Evolutionary conservation across 2,888 invertebrate genomes (phyloP), one percentile per base, ranked within the genome.

Genomic region (Megastigmus dorsalis): DNA sequence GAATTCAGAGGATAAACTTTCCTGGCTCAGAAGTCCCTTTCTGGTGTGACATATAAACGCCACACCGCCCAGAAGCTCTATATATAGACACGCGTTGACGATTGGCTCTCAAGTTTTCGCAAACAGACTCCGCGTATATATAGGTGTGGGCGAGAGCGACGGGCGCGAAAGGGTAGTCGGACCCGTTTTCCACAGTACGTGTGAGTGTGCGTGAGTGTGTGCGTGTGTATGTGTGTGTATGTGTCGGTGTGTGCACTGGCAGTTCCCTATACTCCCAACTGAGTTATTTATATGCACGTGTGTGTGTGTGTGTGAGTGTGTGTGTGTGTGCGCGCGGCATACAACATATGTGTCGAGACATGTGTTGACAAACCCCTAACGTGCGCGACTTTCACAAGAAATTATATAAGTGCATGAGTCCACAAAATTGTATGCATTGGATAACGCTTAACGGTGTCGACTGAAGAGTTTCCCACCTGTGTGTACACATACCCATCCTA

Each of bases 1-100:
- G 70, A 70, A 62, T 70, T 62, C 70, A 62, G n/a, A 55, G 18
- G 26, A 30, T 43, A 63, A 71, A 71, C 70, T 70, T 70, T 70
- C 60, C 50, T 62, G 26, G 30, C 50, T 23, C 18, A 36, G 23
- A 26, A 30, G 70, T 63, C 50, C 62, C 55, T 55, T 70, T 36
- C 45, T 41, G 3, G 30, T 33, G 43, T 23, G 54, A 55, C 26
- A 23, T 54, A 55, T 45, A 71, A 71, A 45, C 63, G 70, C 36
- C n/a, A 9, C n/a, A 18, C 6, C 10, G 36, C 30, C 28, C 9
- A 33, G 26, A 20, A 13, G 26, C n/a, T n/a, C n/a, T n/a, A n/a
- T n/a, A n/a, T n/a, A n/a, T n/a, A n/a, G n/a, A n/a, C n/a, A n/a
- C n/a, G n/a, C n/a, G n/a, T 28, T 52, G 60, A 55, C 57, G 63